Base-by-base conservation (phyloP, 2,888 invertebrate species). In the Cantharis flavilabris region DNA sequence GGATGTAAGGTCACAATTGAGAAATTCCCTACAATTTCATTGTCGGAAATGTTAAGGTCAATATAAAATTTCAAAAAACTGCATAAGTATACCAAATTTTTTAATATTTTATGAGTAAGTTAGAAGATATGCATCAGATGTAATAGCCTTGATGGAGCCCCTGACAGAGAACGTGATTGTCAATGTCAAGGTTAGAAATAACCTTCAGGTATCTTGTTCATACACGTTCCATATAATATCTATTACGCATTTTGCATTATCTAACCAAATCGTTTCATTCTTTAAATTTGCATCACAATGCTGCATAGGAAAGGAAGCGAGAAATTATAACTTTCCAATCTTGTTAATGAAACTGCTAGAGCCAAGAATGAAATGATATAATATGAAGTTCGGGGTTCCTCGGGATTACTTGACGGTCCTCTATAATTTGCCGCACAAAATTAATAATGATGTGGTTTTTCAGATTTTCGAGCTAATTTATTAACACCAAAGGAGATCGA, bases 161-260 rank as follows among this genome's bases (percentile, higher is more conserved):
- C 84, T 80, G 72, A 72, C 79, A 83, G 84, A 82, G 82, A 84
- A 82, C 80, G 82, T 80, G 83, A 84, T 82, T 83, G 82, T 83
- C 85, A 85, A 85, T 85, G 85, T 85, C 85, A 85, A 85, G 85
- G 85, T 79, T 82, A 84, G 83, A 82, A 84, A 83, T 84, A 77
- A 80, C 79, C 83, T 82, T 77, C 72, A 75, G 76, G 80, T 73
- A 69, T 18, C 26, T 73, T 65, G 70, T 71, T 79, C 74, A 71
- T 71, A 79, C 73, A 49, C 49, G 49, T 49, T 49, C 49, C 49
- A 49, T 49, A 49, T 49, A 49, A n/a, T 78, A 78, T 79, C 79
- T 79, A 79, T 79, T 79, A 76, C 79, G 76, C 72, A 76, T 73
- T 71, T 73, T 67, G 23, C 16, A 65, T 79, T 79, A 70, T 49